Percentiles rank a stretch among this genome's conserved stretches.
Evolutionary conservation across 2,888 invertebrate genomes (phyloP).

Genomic region (Vesta saturnalis): DNA sequence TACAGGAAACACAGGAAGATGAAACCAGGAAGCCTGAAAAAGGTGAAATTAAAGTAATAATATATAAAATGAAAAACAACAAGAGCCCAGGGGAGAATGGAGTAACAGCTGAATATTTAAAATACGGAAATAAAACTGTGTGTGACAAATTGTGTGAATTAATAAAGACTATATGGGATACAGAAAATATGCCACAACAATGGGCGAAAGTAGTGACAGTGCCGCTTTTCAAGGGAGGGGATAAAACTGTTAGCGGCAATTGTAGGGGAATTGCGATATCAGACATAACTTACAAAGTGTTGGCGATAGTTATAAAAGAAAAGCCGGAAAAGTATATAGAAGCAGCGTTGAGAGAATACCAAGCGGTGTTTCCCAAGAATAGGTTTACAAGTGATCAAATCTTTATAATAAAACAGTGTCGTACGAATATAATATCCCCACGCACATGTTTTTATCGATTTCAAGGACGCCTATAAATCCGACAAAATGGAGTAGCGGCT

Average conservation of each 20-base stretch:
- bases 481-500: too few relatives aligned
- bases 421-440: too few relatives aligned
- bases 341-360: not conserved
- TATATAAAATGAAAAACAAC: not conserved
- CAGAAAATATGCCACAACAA: not conserved
- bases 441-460: too few relatives aligned
- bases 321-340: not conserved
- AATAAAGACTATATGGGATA: not conserved
- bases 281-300: not conserved
- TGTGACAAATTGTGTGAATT: not conserved
- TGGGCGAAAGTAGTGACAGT: not conserved
- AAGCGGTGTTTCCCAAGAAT: not conserved
- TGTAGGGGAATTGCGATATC: not conserved
- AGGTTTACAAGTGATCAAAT: not conserved
- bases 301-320: not conserved
- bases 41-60: not conserved
- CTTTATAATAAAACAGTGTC: not conserved
- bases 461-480: too few relatives aligned
- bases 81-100: not conserved
- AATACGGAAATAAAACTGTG: not conserved
- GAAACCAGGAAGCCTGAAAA: not conserved
- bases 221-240: not conserved
- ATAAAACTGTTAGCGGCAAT: not conserved
- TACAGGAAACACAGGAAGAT: not conserved
- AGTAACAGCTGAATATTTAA: not conserved